These are phyloP conservation scores for Masnerella sp. DNA, from an alignment of 2,888 invertebrate genomes.

Conservation along the genomic window DNA sequence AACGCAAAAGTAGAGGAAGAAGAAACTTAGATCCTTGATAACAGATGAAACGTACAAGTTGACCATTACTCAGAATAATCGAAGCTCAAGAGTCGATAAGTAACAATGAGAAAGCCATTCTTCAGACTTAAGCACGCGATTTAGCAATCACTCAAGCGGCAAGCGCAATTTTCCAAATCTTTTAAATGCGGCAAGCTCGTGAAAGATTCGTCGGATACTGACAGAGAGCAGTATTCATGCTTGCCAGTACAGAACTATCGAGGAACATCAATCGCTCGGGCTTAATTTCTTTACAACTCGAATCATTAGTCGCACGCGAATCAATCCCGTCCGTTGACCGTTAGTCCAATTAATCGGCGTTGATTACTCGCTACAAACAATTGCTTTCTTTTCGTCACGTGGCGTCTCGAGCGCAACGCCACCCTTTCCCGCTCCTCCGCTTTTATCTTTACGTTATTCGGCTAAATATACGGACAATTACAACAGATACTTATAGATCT, in stretches of 20 bases:
- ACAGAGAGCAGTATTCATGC: conserved; percentile 56
- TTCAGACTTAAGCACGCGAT: conserved; percentile 69
- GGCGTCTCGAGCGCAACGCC: too few relatives aligned
- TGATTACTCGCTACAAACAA: conserved; percentile 4
- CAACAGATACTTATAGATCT: conserved; percentile 12
- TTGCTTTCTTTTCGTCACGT: too few relatives aligned
- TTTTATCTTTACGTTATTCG: conserved; percentile 17
- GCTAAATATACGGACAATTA: not conserved
- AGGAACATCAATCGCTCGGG: conserved; percentile 29
- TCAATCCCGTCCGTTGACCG: not conserved
- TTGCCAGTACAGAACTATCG: conserved; percentile 57
- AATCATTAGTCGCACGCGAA: conserved; percentile 14
- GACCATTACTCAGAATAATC: conserved; percentile 63
- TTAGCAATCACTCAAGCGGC: conserved; percentile 72
- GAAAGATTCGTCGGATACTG: conserved; percentile 62
- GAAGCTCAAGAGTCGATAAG: conserved; percentile 58
- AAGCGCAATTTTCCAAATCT: conserved; percentile 67
- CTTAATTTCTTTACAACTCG: conserved; percentile 2
- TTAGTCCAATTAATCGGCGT: conserved; percentile 4
- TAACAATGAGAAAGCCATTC: conserved; percentile 70
- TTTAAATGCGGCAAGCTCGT: conserved; percentile 64
- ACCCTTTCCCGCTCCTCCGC: not conserved
- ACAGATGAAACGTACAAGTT: conserved; percentile 65
- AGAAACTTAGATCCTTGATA: conserved; percentile 44
- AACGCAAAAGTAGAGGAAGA: conserved; percentile 32